Conservation (phyloP, 2,797 vertebrate genomes). For the Loriculus beryllinus region DNA sequence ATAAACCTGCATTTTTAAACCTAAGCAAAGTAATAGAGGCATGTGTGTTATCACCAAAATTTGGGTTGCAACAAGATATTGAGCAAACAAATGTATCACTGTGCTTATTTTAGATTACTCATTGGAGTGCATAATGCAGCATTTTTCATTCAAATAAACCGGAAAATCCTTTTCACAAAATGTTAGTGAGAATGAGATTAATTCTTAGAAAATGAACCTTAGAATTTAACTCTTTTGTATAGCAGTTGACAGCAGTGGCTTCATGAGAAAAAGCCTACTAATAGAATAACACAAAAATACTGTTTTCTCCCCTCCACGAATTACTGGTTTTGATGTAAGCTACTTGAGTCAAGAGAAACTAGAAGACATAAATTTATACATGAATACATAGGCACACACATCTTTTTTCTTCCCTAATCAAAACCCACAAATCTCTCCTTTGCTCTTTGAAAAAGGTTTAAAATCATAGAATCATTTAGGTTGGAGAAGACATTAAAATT, state of each 20-base stretch:
- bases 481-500: neutral
- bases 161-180: neutral
- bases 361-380: neutral
- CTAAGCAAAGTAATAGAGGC: neutral
- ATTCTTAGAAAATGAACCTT: neutral
- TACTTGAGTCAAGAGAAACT: neutral
- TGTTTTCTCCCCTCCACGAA: neutral
- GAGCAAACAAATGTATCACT: neutral
- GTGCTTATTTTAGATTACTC: neutral
- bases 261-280: neutral
- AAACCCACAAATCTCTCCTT: neutral
- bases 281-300: neutral
- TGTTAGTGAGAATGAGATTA: neutral
- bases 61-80: neutral
- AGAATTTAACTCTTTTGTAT: neutral
- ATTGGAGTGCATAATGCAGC: neutral
- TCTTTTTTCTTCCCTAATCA: neutral
- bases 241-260: neutral
- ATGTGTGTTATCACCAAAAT: neutral
- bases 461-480: neutral
- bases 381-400: neutral
- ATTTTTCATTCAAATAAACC: constrained; percentile 9
- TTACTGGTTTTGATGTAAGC: neutral
- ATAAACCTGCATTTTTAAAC: constrained; percentile 41
- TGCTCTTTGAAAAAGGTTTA: neutral